These are phyloP conservation scores for Brachynemurus nebulosus DNA, from an alignment of 2,888 invertebrate species.

Conservation along the genomic window DNA sequence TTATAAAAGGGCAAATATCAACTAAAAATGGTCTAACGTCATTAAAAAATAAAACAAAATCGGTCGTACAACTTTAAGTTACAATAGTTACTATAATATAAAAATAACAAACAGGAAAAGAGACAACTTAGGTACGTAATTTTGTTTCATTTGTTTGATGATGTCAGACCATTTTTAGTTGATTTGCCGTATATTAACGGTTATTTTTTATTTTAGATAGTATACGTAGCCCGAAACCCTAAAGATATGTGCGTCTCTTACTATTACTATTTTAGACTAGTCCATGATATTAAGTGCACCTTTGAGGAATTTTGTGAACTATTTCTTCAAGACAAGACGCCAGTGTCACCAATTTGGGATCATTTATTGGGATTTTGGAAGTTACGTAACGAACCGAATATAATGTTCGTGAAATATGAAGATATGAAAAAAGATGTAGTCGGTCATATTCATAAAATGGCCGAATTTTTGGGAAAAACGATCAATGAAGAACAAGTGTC, in stretches of 20 bases:
- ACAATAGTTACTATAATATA: too few species aligned
- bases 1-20: too few species aligned
- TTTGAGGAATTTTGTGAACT: slow-evolving; percentile 41
- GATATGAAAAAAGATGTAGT: slow-evolving; percentile 31
- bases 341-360: slow-evolving; percentile 21
- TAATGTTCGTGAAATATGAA: slow-evolving; percentile 25
- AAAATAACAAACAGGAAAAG: too few species aligned
- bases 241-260: slow-evolving; percentile 52
- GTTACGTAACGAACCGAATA: slow-evolving; percentile 24
- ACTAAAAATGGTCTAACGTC: too few species aligned
- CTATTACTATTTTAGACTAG: slow-evolving; percentile 44
- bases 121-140: too few species aligned
- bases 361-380: slow-evolving; percentile 27
- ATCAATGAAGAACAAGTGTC: slow-evolving; percentile 28
- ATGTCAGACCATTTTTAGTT: too few species aligned
- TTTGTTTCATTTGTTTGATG: too few species aligned
- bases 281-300: slow-evolving; percentile 33
- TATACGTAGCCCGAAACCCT: slow-evolving; percentile 52
- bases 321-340: slow-evolving; percentile 35
- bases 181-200: neutral
- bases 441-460: slow-evolving; percentile 29
- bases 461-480: slow-evolving; percentile 29
- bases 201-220: slow-evolving; percentile 31
- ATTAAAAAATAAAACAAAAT: too few species aligned
- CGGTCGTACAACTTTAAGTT: too few species aligned